Conservation (phyloP, 2,888 invertebrate genomes). For the Chrysolina oricalcia region DNA sequence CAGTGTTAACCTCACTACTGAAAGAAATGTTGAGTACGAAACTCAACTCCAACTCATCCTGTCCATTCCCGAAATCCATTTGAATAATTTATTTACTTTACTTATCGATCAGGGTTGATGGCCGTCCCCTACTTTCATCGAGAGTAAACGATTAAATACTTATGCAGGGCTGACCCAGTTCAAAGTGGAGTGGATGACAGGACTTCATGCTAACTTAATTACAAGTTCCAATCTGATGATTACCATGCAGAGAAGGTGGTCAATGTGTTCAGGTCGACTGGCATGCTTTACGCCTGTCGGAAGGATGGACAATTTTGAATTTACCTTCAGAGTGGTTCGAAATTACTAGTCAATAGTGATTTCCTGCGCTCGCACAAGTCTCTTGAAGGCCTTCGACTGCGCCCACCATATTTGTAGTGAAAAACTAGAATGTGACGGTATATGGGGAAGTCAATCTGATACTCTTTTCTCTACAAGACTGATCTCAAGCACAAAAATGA, state of each 20-base stretch:
- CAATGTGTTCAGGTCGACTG: not conserved
- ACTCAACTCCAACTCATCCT: not conserved
- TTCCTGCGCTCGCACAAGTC: too few relatives aligned
- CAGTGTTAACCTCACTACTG: not conserved
- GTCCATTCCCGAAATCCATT: not conserved
- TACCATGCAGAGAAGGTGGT: not conserved
- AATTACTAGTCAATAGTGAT: not conserved
- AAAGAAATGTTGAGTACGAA: not conserved
- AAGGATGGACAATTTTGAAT: not conserved
- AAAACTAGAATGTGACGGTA: too few relatives aligned
- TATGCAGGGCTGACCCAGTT: conserved; percentile 30
- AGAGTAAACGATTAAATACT: conserved; percentile 30
- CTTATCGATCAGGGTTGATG: not conserved
- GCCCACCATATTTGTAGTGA: too few relatives aligned
- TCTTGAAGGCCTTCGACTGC: too few relatives aligned
- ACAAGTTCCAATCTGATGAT: conserved; percentile 30
- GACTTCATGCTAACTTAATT: conserved; percentile 11
- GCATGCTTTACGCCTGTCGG: not conserved
- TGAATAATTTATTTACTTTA: conserved; percentile 13
- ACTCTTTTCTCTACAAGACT: too few relatives aligned
- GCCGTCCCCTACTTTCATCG: conserved; percentile 15
- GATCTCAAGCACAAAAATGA: too few relatives aligned
- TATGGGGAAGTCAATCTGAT: too few relatives aligned
- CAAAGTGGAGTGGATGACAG: conserved; percentile 21
- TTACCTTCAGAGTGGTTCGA: not conserved